Evolutionary conservation across 2,888 invertebrate species (phyloP), one percentile per base, ranked within the genome.

Genomic region (Selenia dentaria): DNA sequence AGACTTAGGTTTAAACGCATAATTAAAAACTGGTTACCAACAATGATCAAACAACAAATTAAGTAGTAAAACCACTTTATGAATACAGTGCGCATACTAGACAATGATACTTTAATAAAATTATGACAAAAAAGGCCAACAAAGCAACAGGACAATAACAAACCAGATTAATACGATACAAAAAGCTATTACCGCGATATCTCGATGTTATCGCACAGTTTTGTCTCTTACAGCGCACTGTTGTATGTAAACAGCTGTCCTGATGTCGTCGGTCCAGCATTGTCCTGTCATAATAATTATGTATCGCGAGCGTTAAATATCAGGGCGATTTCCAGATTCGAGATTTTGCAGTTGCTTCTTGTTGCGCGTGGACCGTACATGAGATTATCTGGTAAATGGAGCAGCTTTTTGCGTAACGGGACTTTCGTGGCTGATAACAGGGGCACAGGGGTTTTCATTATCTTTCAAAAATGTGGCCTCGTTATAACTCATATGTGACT

Each of bases 201-300:
- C 58, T 52, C 66, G 79, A 77, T 81, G 66, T 51, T 76, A 80
- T 80, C 79, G 14, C 50, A 41, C 54, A 54, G 55, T 55, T 57
- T 59, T 55, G 56, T 56, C 51, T 41, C 42, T 27, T 41, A 36
- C 48, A 32, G 36, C 29, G 39, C 51, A 31, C 36, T 36, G 13
- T 22, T 10, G 49, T 46, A 52, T 61, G 71, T 67, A 60, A 72
- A 74, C 75, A 74, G 70, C 70, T 74, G 77, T 76, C 73, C 49
- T 50, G 48, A 53, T 55, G 66, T 67, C 67, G 63, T 60, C 66
- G 67, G 52, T 29, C 34, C 46, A 32, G 68, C 75, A 85, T 87
- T 87, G 85, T 86, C 63, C 84, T 86, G 86, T 86, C 86, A 85
- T 84, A 79, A 84, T 80, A 83, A 84, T 83, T 83, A 82, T 77